Percentiles rank a stretch among this genome's conserved stretches.
phyloP scores from a whole-genome alignment of 2,888 invertebrate genomes.

The Spodoptera littoralis region DNA sequence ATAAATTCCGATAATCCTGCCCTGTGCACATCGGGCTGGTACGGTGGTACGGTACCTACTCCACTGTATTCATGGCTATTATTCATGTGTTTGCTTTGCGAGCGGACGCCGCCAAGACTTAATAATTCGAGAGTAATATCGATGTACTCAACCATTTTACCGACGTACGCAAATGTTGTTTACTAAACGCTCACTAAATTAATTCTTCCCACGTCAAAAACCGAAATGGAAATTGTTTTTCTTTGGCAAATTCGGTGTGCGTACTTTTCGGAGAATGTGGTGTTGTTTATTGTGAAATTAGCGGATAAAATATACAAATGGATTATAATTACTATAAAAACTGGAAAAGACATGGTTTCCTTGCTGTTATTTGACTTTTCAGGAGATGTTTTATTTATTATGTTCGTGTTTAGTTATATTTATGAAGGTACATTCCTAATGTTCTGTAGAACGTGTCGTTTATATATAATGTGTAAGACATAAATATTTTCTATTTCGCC shows the following conservation, averaged over 20 bases:
- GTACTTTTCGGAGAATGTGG: conserved; percentile 6
- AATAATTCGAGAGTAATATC: conserved; percentile 77
- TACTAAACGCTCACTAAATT: conserved; percentile 33
- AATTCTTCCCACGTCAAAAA: conserved; percentile 26
- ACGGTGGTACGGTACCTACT: conserved; percentile 52
- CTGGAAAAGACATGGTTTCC: background rate
- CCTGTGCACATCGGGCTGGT: conserved; percentile 72
- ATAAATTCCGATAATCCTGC: conserved; percentile 85
- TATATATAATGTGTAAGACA: conserved; percentile 33
- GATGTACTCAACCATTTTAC: conserved; percentile 67
- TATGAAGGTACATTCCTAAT: conserved; percentile 20
- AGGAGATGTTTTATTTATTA: no score
- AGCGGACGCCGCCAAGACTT: conserved; percentile 78
- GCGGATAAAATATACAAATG: background rate
- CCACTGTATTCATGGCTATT: conserved; percentile 78
- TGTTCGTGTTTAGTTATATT: no score
- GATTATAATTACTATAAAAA: no score
- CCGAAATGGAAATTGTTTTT: conserved; percentile 20
- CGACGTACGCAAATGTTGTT: conserved; percentile 44
- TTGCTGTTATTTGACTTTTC: background rate
- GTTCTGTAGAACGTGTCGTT: conserved; percentile 21
- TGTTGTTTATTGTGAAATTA: conserved; percentile 20
- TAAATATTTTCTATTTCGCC: conserved; percentile 59
- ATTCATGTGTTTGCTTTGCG: conserved; percentile 82
- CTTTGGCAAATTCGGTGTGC: background rate